Conservation (phyloP, 2,888 invertebrate species). For the Cartodere bifasciata region DNA sequence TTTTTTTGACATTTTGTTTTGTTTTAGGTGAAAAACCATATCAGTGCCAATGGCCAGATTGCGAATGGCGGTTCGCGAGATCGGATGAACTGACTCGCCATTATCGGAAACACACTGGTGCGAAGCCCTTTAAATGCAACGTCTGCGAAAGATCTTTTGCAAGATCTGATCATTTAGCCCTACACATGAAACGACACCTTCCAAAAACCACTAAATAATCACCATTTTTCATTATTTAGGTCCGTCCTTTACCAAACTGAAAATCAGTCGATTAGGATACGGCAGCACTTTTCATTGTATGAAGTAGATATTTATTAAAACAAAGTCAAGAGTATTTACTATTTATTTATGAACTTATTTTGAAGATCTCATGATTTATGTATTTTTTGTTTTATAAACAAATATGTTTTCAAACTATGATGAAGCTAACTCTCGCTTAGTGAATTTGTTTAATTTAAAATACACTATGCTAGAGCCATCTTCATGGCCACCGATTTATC, state of each 20-base stretch:
- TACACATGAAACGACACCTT: constrained; percentile 93
- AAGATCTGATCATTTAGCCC: constrained; percentile 85
- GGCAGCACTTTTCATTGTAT: constrained; percentile 9
- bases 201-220: constrained; percentile 68
- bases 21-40: constrained; percentile 91
- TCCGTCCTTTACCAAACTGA: constrained; percentile 12
- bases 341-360: no score
- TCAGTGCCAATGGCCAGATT: constrained; percentile 95
- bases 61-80: constrained; percentile 94
- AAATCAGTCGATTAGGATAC: constrained; percentile 8
- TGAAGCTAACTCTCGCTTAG: no score
- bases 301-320: no score
- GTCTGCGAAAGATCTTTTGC: constrained; percentile 93
- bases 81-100: constrained; percentile 94
- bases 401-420: no score
- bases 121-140: constrained; percentile 92
- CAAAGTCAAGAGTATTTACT: no score
- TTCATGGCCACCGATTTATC: no score
- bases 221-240: constrained; percentile 1
- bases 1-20: constrained; percentile 17
- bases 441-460: no score
- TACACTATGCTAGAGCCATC: no score
- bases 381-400: no score
- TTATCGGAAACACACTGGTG: constrained; percentile 93
- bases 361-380: no score